Evolutionary conservation across 2,888 invertebrate genomes (phyloP), one percentile per base, ranked within the genome.

Genomic region (Caenorhabditis drosophilae): DNA sequence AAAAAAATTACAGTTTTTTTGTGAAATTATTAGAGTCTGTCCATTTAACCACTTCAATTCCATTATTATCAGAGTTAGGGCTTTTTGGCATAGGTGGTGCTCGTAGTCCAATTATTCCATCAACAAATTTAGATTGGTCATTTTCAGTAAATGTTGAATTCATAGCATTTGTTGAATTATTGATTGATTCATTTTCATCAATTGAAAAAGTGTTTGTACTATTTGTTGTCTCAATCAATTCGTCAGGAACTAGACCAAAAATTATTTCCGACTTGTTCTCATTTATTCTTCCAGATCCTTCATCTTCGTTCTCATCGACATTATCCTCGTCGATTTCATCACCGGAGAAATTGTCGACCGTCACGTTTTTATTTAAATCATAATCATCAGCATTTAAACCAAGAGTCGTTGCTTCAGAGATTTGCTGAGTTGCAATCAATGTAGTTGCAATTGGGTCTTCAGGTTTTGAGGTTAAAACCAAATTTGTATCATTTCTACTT

Each of bases 21-120:
- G 12, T 31, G 12, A 31, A 31, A 31, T 63, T 63, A 49, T 63
- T 57, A 11, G 44, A 16, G 49, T 63, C 63, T 23, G 57, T 63
- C 63, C 63, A 63, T 40, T 63, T 57, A 20, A 54, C 53, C 7
- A 63, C 63, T 45, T 44, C 57, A 11, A 63, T 38, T 15, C 63
- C 63, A 26, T 3, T 15, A 15, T 42, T 25, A 15, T 55, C 61
- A 40, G 55, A 36, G 35, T 61, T 51, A 42, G 47, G 35, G 27
- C 34, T 9, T 40, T 62, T 62, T 18, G 63, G 63, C 15, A 63
- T 18, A 9, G 63, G 63, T 15, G 63, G 63, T n/a, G 63, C 42
- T 25, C 63, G 57, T 9, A 63, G 53, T 45, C 63, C 63, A 35
- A 63, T 57, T 27, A 57, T 57, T 53, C 63, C 63, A 47, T 52